Conservation (phyloP, 1,140 invertebrate species). For the Drusus annulatus region DNA sequence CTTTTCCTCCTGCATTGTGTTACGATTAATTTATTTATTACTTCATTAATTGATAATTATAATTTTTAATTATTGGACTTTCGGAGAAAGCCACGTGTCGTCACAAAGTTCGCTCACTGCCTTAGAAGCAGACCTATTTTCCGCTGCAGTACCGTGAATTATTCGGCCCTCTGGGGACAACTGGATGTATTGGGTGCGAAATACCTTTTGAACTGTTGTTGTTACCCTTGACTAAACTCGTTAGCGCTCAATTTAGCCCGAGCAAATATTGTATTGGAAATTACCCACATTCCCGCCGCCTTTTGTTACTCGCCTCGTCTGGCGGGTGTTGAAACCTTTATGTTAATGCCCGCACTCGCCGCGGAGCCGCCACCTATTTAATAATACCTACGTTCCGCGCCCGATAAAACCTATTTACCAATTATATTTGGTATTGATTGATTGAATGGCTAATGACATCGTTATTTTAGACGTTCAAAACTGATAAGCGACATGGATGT, state of each 20-base stretch:
- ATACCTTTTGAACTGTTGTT: conserved; percentile 21
- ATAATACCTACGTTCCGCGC: no score
- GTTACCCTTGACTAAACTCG: conserved; percentile 40
- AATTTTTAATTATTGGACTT: background rate
- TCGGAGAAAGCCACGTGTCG: background rate
- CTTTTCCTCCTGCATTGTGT: no score
- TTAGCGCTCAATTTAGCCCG: conserved; percentile 27
- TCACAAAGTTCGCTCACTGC: background rate
- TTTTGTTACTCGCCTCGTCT: background rate
- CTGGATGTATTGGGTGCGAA: conserved; percentile 37
- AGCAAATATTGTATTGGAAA: conserved; percentile 32
- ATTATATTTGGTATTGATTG: no score
- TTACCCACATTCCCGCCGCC: background rate
- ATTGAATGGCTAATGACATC: no score
- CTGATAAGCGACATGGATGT: no score
- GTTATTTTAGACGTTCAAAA: no score
- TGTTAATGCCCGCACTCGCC: background rate
- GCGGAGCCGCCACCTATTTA: background rate
- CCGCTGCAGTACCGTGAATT: conserved; percentile 2
- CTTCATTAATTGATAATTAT: no score
- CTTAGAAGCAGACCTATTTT: conserved; percentile 27
- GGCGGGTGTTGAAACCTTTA: background rate
- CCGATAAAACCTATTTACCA: no score
- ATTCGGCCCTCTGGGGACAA: conserved; percentile 24
- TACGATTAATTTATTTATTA: no score